These are phyloP conservation scores for Bradypus variegatus DNA, from an alignment of 2,797 vertebrate species.

Conservation along the genomic window DNA sequence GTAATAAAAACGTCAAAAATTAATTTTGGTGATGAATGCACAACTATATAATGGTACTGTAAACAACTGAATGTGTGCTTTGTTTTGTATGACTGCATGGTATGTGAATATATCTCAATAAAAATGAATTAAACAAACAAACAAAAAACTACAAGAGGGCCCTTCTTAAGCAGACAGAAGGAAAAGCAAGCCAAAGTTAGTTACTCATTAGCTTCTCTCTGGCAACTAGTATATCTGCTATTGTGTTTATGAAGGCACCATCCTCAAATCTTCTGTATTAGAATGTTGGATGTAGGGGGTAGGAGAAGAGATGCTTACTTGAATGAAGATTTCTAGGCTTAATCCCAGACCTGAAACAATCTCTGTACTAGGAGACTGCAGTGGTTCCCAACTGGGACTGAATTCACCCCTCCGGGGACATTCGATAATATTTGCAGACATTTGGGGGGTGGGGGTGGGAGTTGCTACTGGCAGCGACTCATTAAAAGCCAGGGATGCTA, in stretches of 20 bases:
- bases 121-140: no score
- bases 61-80: no score
- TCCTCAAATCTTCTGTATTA: background rate
- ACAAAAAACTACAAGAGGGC: background rate
- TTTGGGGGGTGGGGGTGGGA: no score
- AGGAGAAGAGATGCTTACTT: background rate
- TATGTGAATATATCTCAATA: no score
- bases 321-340: background rate
- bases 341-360: background rate
- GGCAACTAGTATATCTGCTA: background rate
- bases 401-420: background rate
- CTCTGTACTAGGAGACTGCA: background rate
- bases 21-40: no score
- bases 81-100: no score
- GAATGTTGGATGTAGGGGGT: background rate
- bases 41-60: no score
- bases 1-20: no score
- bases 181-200: background rate
- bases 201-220: background rate
- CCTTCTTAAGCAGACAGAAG: background rate
- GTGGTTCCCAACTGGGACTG: background rate
- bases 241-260: background rate
- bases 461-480: conserved; percentile 2
- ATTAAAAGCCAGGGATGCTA: background rate
- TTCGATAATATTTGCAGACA: background rate